Conservation (phyloP, 2,797 vertebrate genomes). For the Meriones psammophilus region DNA sequence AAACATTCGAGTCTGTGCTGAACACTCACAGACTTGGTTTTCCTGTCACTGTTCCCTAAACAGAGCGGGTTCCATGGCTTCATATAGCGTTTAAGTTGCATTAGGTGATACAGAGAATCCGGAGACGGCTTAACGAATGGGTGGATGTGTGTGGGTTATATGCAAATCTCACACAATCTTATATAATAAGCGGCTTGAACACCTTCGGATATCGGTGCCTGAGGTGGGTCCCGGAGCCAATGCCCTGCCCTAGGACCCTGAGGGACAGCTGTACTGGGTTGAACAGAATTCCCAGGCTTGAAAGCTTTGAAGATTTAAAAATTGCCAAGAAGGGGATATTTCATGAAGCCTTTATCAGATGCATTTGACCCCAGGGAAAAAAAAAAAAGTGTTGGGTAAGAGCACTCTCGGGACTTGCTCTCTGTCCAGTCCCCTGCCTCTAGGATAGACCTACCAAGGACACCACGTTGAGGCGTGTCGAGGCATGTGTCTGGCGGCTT, state of each 20-base stretch:
- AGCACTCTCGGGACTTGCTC: background rate
- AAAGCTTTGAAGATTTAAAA: constrained; percentile 20
- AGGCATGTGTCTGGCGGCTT: background rate
- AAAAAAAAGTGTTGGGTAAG: background rate
- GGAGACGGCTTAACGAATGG: background rate
- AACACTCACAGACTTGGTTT: background rate
- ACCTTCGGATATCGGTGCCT: background rate
- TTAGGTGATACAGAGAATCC: background rate
- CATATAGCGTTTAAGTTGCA: background rate
- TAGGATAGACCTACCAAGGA: background rate
- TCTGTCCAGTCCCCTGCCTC: background rate
- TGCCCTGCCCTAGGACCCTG: background rate
- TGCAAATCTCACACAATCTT: background rate
- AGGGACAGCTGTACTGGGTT: background rate
- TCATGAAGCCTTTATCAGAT: background rate
- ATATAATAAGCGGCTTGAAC: background rate
- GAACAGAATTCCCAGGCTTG: constrained; percentile 9
- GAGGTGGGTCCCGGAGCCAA: background rate
- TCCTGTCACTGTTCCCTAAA: background rate
- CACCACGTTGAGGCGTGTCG: background rate
- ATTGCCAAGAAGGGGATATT: background rate
- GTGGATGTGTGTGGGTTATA: background rate
- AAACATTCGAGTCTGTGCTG: background rate
- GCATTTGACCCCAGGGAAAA: background rate
- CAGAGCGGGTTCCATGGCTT: background rate